phyloP scores from a whole-genome alignment of 2,888 invertebrate genomes.

The Scrobipalpa costella region DNA sequence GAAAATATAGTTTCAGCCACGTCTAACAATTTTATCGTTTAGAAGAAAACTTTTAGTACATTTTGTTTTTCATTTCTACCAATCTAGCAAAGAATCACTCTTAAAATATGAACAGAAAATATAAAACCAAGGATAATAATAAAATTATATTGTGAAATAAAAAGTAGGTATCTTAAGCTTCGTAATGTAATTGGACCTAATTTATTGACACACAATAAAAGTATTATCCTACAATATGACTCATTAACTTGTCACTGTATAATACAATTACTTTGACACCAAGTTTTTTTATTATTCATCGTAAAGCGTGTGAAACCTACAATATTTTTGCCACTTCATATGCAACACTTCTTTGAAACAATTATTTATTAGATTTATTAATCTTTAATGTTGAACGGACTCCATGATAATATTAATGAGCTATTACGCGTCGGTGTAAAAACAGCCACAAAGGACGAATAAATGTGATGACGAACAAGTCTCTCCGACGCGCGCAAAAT shows the following conservation, averaged over 20 bases:
- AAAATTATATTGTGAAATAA: too few species aligned
- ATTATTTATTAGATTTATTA: neutral
- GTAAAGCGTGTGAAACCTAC: neutral
- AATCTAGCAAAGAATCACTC: too few species aligned
- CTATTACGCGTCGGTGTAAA: constrained; percentile 26
- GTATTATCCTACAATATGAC: too few species aligned
- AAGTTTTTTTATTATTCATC: neutral
- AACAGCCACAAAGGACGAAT: constrained; percentile 15
- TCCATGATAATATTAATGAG: neutral
- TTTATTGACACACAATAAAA: too few species aligned
- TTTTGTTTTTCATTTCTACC: too few species aligned
- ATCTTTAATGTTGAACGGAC: neutral
- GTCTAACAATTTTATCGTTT: too few species aligned
- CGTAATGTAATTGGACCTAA: too few species aligned
- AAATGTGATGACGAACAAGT: constrained; percentile 47
- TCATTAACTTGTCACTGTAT: neutral
- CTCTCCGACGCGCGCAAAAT: constrained; percentile 44
- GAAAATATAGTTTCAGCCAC: too few species aligned
- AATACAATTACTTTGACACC: neutral
- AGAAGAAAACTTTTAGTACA: too few species aligned
- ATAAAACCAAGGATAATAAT: too few species aligned
- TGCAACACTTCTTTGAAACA: neutral
- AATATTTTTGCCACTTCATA: neutral
- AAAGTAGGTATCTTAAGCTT: too few species aligned
- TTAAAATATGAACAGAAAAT: too few species aligned